A percentile compares a stretch with the other conserved stretches of the same genome.
phyloP scores from a whole-genome alignment of 92 coral and sea anemone genomes.

The Paramuricea clavata region DNA sequence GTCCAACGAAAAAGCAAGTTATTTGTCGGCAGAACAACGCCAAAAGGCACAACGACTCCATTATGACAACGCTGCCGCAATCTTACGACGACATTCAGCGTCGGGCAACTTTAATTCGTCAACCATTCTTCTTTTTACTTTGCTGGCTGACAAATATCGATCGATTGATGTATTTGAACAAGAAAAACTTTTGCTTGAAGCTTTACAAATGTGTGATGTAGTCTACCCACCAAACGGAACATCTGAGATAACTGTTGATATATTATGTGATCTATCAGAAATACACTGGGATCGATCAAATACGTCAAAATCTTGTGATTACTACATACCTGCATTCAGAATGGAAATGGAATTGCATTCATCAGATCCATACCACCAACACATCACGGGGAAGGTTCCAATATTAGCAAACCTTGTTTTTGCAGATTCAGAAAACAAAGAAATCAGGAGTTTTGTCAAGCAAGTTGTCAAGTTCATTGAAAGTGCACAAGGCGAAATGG shows the following conservation, averaged over 20 bases:
- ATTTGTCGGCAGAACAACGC: neutral
- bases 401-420: neutral
- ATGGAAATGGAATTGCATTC: constrained; percentile 34
- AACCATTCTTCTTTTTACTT: neutral
- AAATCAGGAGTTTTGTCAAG: too few relatives aligned
- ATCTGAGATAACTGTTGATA: too few relatives aligned
- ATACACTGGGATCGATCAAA: too few relatives aligned
- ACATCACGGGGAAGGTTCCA: neutral
- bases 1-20: neutral
- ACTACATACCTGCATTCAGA: neutral
- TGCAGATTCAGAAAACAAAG: too few relatives aligned
- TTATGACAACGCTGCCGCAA: constrained; percentile 12
- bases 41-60: constrained; percentile 5
- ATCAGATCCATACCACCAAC: constrained; percentile 25
- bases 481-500: too few relatives aligned
- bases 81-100: constrained; percentile 23
- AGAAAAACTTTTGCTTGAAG: constrained; percentile 40
- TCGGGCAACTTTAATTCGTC: constrained; percentile 19
- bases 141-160: neutral
- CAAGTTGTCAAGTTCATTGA: too few relatives aligned
- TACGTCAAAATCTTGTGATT: too few relatives aligned
- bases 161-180: constrained; percentile 3
- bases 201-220: constrained; percentile 27
- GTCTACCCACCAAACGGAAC: too few relatives aligned
- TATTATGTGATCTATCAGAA: too few relatives aligned